Base-by-base conservation (phyloP, 2,888 invertebrate genomes). In the Leucoptera coffeella region DNA sequence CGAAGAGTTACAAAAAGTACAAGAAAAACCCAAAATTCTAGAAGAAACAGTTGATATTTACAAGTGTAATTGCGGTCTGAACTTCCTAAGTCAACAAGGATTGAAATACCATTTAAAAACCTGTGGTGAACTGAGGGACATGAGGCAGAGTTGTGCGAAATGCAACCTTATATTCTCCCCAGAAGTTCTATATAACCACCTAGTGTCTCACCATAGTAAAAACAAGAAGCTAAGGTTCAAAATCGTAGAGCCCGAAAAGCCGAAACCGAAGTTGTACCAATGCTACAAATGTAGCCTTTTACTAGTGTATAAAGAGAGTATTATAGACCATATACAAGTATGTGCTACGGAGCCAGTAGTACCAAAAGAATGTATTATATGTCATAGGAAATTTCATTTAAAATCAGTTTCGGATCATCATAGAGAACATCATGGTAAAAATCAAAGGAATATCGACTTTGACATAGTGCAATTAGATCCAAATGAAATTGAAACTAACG, bases 11-110 rank as follows among this genome's bases (percentile, higher is more conserved):
- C 3, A 2, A 11, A 8, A n/a, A 7, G 9, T 3, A 6, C 6
- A 14, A n/a, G 14, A 12, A 5, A 23, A 4, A 23, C 13, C 2
- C n/a, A 23, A 23, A 14, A n/a, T n/a, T n/a, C n/a, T 14, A 7
- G 14, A 14, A 3, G 14, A 14, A 10, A 4, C 8, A n/a, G 6
- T 15, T 10, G 25, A 8, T 15, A 5, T 25, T 8, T 15, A 25
- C 25, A 25, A 25, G 17, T 25, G 25, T 12, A 5, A 9, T 9
- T 25, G 25, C 15, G 25, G 25, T 12, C 14, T 25, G 6, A 15
- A 25, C 12, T 25, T 25, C 17, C 7, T 25, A 11, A 15, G 11
- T 5, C 4, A 15, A 15, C 6, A 15, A 6, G 10, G 12, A 1
- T 6, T 15, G 9, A 9, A 10, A 8, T 15, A 15, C 8, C 25